A percentile compares a stretch with the other conserved stretches of the same genome.
Evolutionary conservation across 2,888 invertebrate genomes (phyloP).

Genomic region (Dryobotodes eremita): DNA sequence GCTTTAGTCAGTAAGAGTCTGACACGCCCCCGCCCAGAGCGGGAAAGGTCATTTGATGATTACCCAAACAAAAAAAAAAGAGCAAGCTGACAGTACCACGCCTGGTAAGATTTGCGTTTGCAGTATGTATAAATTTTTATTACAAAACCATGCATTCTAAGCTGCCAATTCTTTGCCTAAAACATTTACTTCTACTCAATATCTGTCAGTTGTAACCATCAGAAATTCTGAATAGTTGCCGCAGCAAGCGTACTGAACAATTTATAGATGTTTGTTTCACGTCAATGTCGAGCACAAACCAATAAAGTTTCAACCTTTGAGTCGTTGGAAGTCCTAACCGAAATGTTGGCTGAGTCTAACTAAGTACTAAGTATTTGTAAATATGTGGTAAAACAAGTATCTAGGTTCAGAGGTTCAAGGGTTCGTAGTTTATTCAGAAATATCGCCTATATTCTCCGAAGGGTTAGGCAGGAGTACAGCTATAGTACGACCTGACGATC

Average conservation of each 20-base stretch:
- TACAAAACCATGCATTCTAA: background rate
- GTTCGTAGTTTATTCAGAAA: background rate
- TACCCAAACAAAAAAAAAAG: no score
- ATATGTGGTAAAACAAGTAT: conserved; percentile 12
- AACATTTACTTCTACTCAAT: conserved; percentile 1
- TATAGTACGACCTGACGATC: no score
- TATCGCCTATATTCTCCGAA: no score
- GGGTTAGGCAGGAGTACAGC: no score
- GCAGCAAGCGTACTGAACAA: conserved; percentile 32
- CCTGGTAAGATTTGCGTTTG: no score
- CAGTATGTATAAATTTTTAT: background rate
- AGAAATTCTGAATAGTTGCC: conserved; percentile 23
- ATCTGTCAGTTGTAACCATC: conserved; percentile 16
- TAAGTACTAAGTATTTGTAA: conserved; percentile 17
- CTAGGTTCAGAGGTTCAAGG: conserved; percentile 6
- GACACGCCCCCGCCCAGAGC: no score
- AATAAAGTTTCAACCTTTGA: conserved; percentile 49
- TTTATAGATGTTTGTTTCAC: conserved; percentile 48
- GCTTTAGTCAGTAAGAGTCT: no score
- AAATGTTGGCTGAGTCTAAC: conserved; percentile 7
- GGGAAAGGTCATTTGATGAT: no score
- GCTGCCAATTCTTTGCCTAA: background rate
- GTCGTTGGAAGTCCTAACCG: conserved; percentile 12
- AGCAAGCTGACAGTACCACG: no score
- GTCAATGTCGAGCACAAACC: conserved; percentile 45